Percentiles rank a stretch among this genome's conserved stretches.
phyloP scores from a whole-genome alignment of 2,113 vertebrate species.

The Vulpes lagopus region DNA sequence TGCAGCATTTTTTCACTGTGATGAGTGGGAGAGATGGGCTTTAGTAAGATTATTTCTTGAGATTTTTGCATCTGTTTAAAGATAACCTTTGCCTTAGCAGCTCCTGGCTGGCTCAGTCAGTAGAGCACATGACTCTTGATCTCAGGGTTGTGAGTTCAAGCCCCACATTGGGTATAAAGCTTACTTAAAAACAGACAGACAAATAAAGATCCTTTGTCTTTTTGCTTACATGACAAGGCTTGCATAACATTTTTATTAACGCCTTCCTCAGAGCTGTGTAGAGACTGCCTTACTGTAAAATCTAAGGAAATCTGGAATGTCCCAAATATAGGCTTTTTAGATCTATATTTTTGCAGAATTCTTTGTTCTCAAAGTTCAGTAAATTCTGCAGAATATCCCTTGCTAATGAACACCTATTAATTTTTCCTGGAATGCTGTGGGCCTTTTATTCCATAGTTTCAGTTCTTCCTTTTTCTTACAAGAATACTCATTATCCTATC shows the following conservation, averaged over 20 bases:
- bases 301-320: neutral
- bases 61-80: slow-evolving; percentile 41
- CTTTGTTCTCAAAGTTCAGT: slow-evolving; percentile 33
- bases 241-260: neutral
- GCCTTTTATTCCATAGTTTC: neutral
- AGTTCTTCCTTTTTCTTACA: slow-evolving; percentile 9
- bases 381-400: slow-evolving; percentile 1
- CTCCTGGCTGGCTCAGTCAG: neutral
- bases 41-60: neutral
- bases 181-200: neutral
- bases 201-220: neutral
- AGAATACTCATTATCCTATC: slow-evolving; percentile 18
- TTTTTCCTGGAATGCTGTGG: neutral
- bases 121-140: neutral
- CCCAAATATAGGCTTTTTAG: neutral
- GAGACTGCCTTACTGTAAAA: neutral
- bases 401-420: neutral
- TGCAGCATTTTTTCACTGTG: neutral
- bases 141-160: neutral
- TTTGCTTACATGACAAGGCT: neutral
- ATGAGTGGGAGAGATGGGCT: neutral
- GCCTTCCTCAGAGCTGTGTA: neutral
- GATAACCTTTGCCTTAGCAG: neutral
- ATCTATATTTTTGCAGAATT: neutral
- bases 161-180: neutral